Evolutionary conservation across 2,888 invertebrate genomes (phyloP).

Genomic region (Taphrorychus bicolor): DNA sequence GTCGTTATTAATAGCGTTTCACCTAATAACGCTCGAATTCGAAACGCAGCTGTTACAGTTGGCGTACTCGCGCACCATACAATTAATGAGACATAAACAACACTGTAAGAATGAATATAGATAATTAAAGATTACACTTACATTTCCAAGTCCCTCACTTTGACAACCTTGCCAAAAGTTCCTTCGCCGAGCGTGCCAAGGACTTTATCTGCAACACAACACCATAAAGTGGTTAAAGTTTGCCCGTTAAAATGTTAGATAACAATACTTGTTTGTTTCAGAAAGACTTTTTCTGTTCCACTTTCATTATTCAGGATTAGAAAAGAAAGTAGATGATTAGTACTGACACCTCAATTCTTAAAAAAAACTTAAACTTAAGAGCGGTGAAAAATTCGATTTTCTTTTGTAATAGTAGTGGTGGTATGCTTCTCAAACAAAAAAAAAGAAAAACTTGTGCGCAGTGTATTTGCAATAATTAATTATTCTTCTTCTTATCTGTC

Average conservation of each 20-base stretch:
- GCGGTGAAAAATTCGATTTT: too few species aligned
- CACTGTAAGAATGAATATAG: neutral
- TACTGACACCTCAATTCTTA: too few species aligned
- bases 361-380: too few species aligned
- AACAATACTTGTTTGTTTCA: conserved; percentile 27
- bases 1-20: neutral
- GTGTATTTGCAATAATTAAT: too few species aligned
- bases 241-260: conserved; percentile 14
- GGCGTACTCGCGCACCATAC: neutral
- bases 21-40: neutral
- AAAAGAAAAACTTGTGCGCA: too few species aligned
- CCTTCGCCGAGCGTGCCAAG: conserved; percentile 98
- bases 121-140: conserved; percentile 64
- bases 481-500: too few species aligned
- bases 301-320: too few species aligned
- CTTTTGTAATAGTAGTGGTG: too few species aligned
- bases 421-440: too few species aligned
- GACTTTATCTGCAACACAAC: conserved; percentile 95
- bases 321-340: too few species aligned
- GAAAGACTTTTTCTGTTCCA: too few species aligned
- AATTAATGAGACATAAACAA: neutral
- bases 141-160: conserved; percentile 96
- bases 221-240: too few species aligned
- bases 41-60: neutral
- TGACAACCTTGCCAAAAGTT: conserved; percentile 99